Conservation (phyloP, 2,797 vertebrate species). For the Arnoldichthys spilopterus region DNA sequence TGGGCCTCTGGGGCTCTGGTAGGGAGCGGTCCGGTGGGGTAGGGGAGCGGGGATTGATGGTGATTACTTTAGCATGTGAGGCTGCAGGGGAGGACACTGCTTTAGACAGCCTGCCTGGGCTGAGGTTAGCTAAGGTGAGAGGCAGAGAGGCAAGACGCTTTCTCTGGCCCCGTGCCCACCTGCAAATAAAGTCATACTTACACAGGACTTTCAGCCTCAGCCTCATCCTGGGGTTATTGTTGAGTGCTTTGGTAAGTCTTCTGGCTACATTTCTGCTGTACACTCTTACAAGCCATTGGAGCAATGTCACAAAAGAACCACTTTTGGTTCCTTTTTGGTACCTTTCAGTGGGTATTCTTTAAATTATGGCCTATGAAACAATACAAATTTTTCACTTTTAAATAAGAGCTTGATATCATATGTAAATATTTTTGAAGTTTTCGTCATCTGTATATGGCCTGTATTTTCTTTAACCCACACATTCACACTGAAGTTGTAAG, state of each 20-base stretch:
- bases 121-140: conserved; percentile 63
- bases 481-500: no score
- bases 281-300: background rate
- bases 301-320: background rate
- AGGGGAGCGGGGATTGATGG: conserved; percentile 52
- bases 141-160: conserved; percentile 41
- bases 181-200: conserved; percentile 45
- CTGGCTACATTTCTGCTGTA: background rate
- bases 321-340: background rate
- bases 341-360: background rate
- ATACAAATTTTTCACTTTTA: background rate
- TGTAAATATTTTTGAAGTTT: no score
- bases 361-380: background rate
- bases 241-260: conserved; percentile 24
- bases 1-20: conserved; percentile 45
- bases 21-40: conserved; percentile 45
- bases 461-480: no score
- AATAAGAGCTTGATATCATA: background rate
- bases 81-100: conserved; percentile 49
- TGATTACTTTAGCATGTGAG: conserved; percentile 65
- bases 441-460: no score
- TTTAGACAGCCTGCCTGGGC: conserved; percentile 44
- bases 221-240: conserved; percentile 10
- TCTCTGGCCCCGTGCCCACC: conserved; percentile 42
- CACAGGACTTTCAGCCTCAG: conserved; percentile 24